Conservation (phyloP, 2,797 vertebrate species). For the Anabas testudineus region DNA sequence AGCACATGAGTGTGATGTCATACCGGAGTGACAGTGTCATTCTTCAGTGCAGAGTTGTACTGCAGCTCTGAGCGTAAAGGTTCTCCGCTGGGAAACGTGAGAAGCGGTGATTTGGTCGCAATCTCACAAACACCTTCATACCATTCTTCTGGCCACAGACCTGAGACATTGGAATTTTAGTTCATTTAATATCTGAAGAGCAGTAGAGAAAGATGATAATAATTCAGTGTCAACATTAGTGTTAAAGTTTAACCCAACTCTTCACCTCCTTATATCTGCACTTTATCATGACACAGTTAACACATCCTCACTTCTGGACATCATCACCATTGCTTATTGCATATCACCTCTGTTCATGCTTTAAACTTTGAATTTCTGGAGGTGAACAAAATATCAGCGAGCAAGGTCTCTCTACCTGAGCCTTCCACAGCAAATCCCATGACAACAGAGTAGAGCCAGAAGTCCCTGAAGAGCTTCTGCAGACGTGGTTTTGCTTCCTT, state of each 20-base stretch:
- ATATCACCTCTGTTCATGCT: neutral
- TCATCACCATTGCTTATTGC: too few relatives aligned
- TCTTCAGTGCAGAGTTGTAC: conserved; percentile 98
- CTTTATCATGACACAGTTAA: too few relatives aligned
- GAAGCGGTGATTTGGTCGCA: conserved; percentile 94
- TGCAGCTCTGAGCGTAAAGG: conserved; percentile 96
- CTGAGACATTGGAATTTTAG: conserved; percentile 65
- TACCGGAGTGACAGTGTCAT: conserved; percentile 95
- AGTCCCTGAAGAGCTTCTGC: conserved; percentile 97
- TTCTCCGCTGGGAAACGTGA: conserved; percentile 96
- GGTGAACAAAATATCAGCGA: neutral
- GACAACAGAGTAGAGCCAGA: conserved; percentile 97
- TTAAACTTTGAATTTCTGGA: neutral
- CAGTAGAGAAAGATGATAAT: too few relatives aligned
- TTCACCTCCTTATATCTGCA: too few relatives aligned
- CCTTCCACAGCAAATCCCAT: conserved; percentile 98
- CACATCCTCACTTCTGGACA: too few relatives aligned
- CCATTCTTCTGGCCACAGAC: conserved; percentile 98
- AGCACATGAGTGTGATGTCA: conserved; percentile 20
- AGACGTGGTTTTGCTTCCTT: conserved; percentile 95
- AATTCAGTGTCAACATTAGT: too few relatives aligned
- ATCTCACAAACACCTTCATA: conserved; percentile 98
- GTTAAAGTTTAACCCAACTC: too few relatives aligned
- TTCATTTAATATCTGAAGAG: too few relatives aligned
- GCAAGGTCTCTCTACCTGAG: conserved; percentile 85